Base-by-base conservation (phyloP, 1,140 invertebrate genomes). In the Sitodiplosis mosellana region DNA sequence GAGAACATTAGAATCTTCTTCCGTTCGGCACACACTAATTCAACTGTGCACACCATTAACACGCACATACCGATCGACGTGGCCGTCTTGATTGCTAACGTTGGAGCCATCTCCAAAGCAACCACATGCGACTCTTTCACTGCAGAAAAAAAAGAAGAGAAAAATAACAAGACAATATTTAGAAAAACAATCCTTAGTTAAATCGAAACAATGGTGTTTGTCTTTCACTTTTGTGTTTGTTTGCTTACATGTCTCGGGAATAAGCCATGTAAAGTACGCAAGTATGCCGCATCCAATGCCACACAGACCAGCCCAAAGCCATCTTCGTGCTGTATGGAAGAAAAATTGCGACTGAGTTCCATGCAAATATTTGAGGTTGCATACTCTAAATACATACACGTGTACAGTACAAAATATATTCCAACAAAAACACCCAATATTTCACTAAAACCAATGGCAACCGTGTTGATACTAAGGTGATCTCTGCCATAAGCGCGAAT, bases 371-470 rank as follows among this genome's bases (percentile, higher is more conserved):
- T n/a, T n/a, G n/a, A n/a, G n/a, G n/a, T n/a, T n/a, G n/a, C n/a
- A n/a, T n/a, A n/a, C n/a, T n/a, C n/a, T n/a, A n/a, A n/a, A n/a
- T n/a, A n/a, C n/a, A n/a, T n/a, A n/a, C n/a, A 57, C 44, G 61
- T 60, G 33, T 61, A 58, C n/a, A 64, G 52, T 1, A 56, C 47
- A 12, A 64, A 59, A 44, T 58, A 60, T 2, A 65, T 47, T 0
- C 57, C 62, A 49, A 64, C 10, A 37, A 64, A 62, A 46, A 59
- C 62, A 21, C 61, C 63, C 22, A 61, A 48, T 1, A 63, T 63
- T 51, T 63, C 60, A n/a, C 58, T 60, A 48, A 65, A 57, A 18
- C 64, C 65, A 56, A 64, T 65, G 20, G 64, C 61, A 38, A 66
- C 62, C 11, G 65, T 66, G 18, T 63, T 68, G 0, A 58, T 54